Evolutionary conservation across 2,888 invertebrate species (phyloP).

Genomic region (Andrena hattorfiana): DNA sequence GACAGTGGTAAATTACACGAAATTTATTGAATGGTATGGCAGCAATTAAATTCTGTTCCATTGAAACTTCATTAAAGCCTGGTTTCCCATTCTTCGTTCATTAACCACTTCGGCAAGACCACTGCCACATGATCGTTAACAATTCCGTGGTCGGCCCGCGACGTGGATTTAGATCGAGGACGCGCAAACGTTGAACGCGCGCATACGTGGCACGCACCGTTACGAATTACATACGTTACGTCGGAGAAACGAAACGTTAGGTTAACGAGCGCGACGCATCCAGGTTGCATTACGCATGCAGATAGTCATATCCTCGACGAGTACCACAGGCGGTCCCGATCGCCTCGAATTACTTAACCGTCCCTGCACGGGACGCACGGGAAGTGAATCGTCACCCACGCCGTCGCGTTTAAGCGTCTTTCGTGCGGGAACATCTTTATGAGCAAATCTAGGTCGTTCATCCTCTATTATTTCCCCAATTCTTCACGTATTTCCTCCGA

Average conservation of each 20-base stretch:
- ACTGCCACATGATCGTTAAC: slow-evolving; percentile 70
- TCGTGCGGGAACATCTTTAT: slow-evolving; percentile 31
- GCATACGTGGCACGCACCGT: slow-evolving; percentile 37
- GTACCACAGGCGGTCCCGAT: slow-evolving; percentile 50
- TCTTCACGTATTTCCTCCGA: slow-evolving; percentile 18
- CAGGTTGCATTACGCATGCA: slow-evolving; percentile 70
- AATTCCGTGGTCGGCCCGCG: slow-evolving; percentile 76
- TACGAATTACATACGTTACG: slow-evolving; percentile 52
- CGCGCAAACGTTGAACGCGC: slow-evolving; percentile 49
- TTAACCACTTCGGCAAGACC: slow-evolving; percentile 69
- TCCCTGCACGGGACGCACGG: slow-evolving; percentile 20
- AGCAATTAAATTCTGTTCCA: not conserved
- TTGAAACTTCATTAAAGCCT: not conserved
- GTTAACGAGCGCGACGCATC: slow-evolving; percentile 57
- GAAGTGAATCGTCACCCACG: slow-evolving; percentile 67
- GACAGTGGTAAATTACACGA: not conserved
- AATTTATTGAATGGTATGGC: not conserved
- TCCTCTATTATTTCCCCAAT: slow-evolving; percentile 19
- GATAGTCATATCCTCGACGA: slow-evolving; percentile 70
- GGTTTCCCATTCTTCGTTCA: slow-evolving; percentile 36
- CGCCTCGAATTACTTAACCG: slow-evolving; percentile 71
- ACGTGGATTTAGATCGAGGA: slow-evolving; percentile 80
- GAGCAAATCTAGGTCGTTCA: slow-evolving; percentile 36
- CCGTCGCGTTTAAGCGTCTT: slow-evolving; percentile 36
- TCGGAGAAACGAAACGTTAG: slow-evolving; percentile 67